These are phyloP conservation scores for Protobothrops flavoviridis DNA, from an alignment of 2,113 vertebrate species.

Conservation along the genomic window DNA sequence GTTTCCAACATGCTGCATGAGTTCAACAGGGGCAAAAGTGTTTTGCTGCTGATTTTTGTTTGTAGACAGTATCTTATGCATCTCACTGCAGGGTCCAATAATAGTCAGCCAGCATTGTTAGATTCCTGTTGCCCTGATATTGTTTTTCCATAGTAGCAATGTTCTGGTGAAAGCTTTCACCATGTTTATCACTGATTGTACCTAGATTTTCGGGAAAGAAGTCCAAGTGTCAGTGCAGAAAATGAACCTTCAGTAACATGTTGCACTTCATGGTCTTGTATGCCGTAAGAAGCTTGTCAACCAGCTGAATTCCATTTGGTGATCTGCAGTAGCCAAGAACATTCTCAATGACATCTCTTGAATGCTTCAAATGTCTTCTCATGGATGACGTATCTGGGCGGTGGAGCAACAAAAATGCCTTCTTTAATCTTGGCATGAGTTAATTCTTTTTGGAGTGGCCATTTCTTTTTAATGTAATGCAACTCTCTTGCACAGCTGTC, in stretches of 20 bases:
- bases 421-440: neutral
- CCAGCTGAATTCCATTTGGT: neutral
- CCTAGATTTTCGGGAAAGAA: neutral
- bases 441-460: neutral
- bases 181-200: neutral
- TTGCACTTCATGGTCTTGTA: neutral
- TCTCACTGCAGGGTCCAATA: neutral
- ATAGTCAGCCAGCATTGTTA: neutral
- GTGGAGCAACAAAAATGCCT: neutral
- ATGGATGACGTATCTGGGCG: neutral
- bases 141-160: neutral
- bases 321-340: neutral
- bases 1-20: neutral
- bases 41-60: neutral
- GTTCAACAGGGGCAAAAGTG: neutral
- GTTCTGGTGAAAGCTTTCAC: neutral
- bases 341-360: neutral
- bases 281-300: neutral
- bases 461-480: too few species aligned
- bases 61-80: neutral
- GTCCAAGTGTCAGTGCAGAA: neutral
- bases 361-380: neutral
- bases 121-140: neutral
- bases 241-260: neutral
- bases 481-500: too few species aligned